These are phyloP conservation scores for Machimus atricapillus DNA, from an alignment of 2,888 invertebrate species.

Conservation along the genomic window DNA sequence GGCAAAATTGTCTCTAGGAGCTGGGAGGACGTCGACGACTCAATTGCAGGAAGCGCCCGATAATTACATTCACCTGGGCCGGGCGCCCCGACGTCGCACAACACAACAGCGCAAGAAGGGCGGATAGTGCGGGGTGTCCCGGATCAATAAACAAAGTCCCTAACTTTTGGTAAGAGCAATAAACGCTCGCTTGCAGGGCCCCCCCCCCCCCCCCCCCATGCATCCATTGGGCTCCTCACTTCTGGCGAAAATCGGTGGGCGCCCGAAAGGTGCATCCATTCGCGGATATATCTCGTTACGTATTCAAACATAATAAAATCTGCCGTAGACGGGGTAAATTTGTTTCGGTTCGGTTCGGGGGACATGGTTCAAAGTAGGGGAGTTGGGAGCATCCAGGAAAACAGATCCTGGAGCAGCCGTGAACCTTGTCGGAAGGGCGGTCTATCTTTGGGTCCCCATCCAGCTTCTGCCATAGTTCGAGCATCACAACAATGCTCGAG, in stretches of 20 bases:
- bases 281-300: constrained; percentile 23
- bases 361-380: neutral
- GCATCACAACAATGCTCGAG: neutral
- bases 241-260: neutral
- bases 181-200: neutral
- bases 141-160: neutral
- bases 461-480: neutral
- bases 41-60: neutral
- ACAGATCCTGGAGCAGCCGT: neutral
- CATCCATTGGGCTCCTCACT: neutral
- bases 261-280: neutral
- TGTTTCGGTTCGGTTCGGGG: neutral
- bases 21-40: neutral
- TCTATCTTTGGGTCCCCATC: neutral
- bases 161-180: neutral
- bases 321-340: neutral
- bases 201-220: no score
- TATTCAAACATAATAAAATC: constrained; percentile 23
- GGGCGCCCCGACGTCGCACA: neutral
- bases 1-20: neutral
- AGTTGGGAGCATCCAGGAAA: neutral
- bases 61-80: neutral
- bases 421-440: neutral
- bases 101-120: neutral
- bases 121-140: neutral